A percentile compares a stretch with the other conserved stretches of the same genome.
Evolutionary conservation across 2,888 invertebrate species (phyloP).

Genomic region (Urechis unicinctus): DNA sequence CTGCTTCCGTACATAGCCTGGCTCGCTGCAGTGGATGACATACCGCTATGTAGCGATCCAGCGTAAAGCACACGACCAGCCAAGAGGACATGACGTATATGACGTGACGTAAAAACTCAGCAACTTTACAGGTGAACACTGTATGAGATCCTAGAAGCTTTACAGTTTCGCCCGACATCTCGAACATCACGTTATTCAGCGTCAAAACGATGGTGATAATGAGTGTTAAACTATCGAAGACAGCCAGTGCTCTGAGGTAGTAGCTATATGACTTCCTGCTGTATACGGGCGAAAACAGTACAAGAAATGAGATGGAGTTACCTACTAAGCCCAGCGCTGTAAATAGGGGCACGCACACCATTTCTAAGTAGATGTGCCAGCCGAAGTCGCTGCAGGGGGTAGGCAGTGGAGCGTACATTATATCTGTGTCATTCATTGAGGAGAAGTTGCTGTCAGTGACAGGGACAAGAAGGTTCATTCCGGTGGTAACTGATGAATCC

Average conservation of each 20-base stretch:
- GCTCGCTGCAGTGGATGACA: conserved; percentile 13
- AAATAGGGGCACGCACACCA: conserved; percentile 8
- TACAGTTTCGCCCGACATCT: background rate
- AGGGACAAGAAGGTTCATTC: no score
- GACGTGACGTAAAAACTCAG: conserved; percentile 13
- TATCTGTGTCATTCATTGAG: no score
- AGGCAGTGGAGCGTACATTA: no score
- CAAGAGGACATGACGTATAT: conserved; percentile 16
- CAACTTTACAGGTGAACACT: conserved; percentile 11
- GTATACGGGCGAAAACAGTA: conserved; percentile 11
- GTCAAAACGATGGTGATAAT: conserved; percentile 3
- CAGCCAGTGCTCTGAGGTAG: conserved; percentile 16
- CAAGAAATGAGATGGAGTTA: conserved; percentile 14
- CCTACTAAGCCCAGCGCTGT: conserved; percentile 10
- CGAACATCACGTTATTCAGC: conserved; percentile 1
- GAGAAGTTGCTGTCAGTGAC: no score
- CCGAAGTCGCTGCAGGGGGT: background rate
- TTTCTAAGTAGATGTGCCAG: conserved; percentile 5
- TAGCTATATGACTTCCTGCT: conserved; percentile 15
- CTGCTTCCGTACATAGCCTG: conserved; percentile 9
- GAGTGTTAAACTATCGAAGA: conserved; percentile 14
- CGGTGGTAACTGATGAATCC: no score
- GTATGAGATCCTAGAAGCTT: conserved; percentile 4
- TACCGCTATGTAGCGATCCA: conserved; percentile 17
- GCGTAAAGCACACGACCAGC: conserved; percentile 17